phyloP scores from a whole-genome alignment of 2,113 vertebrate species.

The Polypterus bichir region DNA sequence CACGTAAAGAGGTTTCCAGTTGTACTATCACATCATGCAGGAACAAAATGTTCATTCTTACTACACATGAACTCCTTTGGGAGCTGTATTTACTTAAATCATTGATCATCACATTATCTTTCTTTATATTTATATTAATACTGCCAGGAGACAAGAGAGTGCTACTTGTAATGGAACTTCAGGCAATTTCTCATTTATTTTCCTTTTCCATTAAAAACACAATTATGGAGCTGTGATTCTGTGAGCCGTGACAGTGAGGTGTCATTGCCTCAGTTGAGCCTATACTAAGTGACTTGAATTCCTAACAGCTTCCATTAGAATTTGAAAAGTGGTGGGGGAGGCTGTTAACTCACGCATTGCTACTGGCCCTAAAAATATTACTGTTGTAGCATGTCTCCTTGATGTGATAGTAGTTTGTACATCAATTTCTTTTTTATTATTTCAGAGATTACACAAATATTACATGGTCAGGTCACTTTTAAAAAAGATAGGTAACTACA shows the following conservation, averaged over 20 bases:
- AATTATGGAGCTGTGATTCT: conserved; percentile 5
- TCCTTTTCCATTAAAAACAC: background rate
- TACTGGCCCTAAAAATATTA: no score
- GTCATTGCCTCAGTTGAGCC: conserved; percentile 2
- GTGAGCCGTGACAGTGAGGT: background rate
- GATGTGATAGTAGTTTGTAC: no score
- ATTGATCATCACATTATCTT: conserved; percentile 1
- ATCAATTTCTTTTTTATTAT: no score
- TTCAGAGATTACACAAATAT: no score
- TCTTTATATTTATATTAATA: conserved; percentile 5
- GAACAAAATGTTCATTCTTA: background rate
- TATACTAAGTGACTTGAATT: conserved; percentile 2
- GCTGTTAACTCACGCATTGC: no score
- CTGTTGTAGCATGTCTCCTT: no score
- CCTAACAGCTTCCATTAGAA: background rate
- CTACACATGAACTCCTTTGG: background rate
- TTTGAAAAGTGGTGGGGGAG: background rate
- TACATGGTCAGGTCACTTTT: no score
- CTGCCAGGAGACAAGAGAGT: background rate
- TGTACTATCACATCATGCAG: no score
- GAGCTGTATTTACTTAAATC: background rate
- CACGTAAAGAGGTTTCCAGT: no score
- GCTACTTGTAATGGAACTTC: conserved; percentile 1
- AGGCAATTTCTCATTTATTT: conserved; percentile 3
- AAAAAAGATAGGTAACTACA: no score